Base-by-base conservation (phyloP, 2,888 invertebrate species). In the Ophion ventricosus region DNA sequence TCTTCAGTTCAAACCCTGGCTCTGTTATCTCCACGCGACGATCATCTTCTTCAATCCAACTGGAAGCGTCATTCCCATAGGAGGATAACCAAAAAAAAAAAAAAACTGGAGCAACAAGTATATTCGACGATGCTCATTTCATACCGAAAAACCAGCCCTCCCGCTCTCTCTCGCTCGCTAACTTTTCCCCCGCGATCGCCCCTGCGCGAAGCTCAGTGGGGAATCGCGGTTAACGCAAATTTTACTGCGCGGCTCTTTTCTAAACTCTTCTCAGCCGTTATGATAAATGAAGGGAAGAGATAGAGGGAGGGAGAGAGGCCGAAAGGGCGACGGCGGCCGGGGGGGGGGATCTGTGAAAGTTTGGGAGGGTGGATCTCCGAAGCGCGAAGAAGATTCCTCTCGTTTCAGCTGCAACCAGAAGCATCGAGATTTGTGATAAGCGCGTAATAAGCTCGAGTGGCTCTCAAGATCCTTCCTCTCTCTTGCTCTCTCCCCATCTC, bases 381-480 rank as follows among this genome's bases (percentile, higher is more conserved):
- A 69, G 72, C 70, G 67, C 79, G 77, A 67, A 80, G 59, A 57
- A 79, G 76, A 77, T 73, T 79, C 57, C 72, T 74, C 54, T 57
- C 67, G 70, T 73, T 67, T 20, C 23, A 54, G 72, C 43, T 64
- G 70, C 35, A 61, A 59, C 66, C 49, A 40, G 54, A 59, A 25
- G 72, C 67, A 84, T 80, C 75, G 82, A 85, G 84, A 85, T 85
- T 82, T 76, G 84, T 69, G 84, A 85, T 85, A 85, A 76, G 76
- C 84, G 79, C 63, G 82, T 85, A 85, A 85, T 82, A 85, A 85
- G 82, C 84, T 85, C 84, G 84, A 85, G 84, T 82, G 82, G 72
- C 81, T 80, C 70, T 77, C 73, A 63, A 77, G 64, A 35, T 72
- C 69, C 69, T 54, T 76, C 72, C 73, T 85, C 80, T 64, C 73